Percentiles rank a stretch among this genome's conserved stretches.
Evolutionary conservation across 2,113 vertebrate species (phyloP).

Genomic region (Ciconia maguari): DNA sequence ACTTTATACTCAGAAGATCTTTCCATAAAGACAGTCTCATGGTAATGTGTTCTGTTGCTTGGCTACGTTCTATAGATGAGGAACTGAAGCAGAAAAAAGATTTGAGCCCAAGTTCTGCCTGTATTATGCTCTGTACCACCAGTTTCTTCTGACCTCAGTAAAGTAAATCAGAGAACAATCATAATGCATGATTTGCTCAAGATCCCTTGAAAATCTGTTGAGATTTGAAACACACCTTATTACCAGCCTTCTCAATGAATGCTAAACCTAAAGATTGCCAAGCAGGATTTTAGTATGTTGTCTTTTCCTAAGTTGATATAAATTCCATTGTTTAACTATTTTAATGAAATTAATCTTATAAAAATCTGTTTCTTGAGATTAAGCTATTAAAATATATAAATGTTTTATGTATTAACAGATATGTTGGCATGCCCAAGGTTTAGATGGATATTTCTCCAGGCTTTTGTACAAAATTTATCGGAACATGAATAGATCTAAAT

Average conservation of each 20-base stretch:
- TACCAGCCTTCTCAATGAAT: neutral
- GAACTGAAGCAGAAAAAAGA: neutral
- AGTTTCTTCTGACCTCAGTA: neutral
- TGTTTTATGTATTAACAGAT: neutral
- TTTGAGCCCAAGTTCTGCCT: neutral
- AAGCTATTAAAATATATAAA: neutral
- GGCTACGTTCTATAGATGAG: neutral
- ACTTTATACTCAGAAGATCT: neutral
- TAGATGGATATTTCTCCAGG: neutral
- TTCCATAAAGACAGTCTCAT: neutral
- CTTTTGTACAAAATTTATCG: neutral
- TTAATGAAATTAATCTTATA: neutral
- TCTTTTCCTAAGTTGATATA: neutral
- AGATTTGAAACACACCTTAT: neutral
- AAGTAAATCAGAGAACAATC: neutral
- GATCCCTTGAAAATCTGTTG: neutral
- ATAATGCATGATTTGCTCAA: neutral
- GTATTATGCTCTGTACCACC: neutral
- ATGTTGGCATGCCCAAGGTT: neutral
- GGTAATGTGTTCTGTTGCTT: neutral
- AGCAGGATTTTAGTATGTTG: neutral
- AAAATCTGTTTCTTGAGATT: neutral
- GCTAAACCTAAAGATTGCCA: neutral
- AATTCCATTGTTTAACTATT: neutral
- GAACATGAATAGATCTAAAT: neutral